These are phyloP conservation scores for Phaenicophaeus curvirostris DNA, from an alignment of 2,797 vertebrate genomes.

Conservation along the genomic window DNA sequence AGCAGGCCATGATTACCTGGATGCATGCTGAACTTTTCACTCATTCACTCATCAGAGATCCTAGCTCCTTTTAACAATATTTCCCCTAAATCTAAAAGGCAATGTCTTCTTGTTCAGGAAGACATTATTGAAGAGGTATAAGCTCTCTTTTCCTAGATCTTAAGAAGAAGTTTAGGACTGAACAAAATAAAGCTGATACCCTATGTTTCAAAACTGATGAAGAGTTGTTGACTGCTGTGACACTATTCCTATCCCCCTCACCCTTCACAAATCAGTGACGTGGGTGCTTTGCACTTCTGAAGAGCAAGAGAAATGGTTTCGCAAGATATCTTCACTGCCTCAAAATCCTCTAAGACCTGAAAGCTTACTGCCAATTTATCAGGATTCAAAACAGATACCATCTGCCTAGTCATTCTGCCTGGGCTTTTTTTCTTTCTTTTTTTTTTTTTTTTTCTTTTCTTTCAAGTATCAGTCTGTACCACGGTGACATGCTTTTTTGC, in stretches of 20 bases:
- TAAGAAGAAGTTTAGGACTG: background rate
- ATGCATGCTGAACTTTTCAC: background rate
- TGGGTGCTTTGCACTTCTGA: conserved; percentile 6
- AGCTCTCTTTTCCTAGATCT: background rate
- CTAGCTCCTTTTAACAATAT: background rate
- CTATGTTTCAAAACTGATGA: background rate
- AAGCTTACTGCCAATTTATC: background rate
- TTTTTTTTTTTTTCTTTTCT: background rate
- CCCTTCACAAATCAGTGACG: conserved; percentile 1
- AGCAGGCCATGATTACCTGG: background rate
- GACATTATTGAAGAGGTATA: background rate
- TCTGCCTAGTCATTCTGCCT: background rate
- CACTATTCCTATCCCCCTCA: background rate
- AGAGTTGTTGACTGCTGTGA: background rate
- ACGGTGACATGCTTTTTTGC: background rate
- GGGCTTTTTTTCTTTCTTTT: too few species aligned
- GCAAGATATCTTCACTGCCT: conserved; percentile 22
- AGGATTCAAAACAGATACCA: background rate
- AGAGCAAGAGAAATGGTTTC: conserved; percentile 39
- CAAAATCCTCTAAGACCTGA: conserved; percentile 4
- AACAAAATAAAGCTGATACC: conserved; percentile 27
- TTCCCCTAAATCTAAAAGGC: conserved; percentile 2
- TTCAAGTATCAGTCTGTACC: background rate
- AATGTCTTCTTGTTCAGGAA: background rate
- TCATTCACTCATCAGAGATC: background rate